Conservation (phyloP, 2,113 vertebrate species). For the Dicrurus megarhynchus region DNA sequence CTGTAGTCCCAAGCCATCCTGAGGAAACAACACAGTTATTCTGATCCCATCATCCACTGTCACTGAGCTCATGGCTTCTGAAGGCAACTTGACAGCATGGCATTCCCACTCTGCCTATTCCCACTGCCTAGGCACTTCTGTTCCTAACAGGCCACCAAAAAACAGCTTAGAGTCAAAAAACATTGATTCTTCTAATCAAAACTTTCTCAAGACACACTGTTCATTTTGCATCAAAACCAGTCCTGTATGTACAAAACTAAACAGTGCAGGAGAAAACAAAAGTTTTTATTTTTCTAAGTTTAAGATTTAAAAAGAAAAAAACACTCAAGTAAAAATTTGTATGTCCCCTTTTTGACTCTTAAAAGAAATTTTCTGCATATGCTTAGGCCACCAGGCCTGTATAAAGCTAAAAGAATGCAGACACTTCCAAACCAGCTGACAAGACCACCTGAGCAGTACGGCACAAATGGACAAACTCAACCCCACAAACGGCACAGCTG, state of each 20-base stretch:
- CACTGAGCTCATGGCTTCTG: background rate
- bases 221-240: background rate
- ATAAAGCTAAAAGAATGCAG: background rate
- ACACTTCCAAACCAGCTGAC: background rate
- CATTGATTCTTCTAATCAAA: background rate
- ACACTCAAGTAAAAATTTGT: background rate
- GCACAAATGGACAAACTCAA: background rate
- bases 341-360: background rate
- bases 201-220: background rate
- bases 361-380: background rate
- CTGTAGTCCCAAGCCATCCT: background rate
- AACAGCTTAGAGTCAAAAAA: background rate
- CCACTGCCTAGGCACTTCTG: background rate
- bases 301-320: background rate
- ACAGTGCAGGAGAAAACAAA: background rate
- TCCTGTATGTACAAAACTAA: background rate
- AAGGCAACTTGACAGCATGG: background rate
- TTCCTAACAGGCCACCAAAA: background rate
- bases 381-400: background rate
- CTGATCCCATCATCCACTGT: accelerated
- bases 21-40: background rate
- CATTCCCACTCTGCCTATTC: background rate
- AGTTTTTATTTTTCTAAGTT: background rate
- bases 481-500: background rate
- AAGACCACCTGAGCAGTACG: accelerated